Conservation (phyloP, 2,113 vertebrate species). For the Oceanodroma tethys region DNA sequence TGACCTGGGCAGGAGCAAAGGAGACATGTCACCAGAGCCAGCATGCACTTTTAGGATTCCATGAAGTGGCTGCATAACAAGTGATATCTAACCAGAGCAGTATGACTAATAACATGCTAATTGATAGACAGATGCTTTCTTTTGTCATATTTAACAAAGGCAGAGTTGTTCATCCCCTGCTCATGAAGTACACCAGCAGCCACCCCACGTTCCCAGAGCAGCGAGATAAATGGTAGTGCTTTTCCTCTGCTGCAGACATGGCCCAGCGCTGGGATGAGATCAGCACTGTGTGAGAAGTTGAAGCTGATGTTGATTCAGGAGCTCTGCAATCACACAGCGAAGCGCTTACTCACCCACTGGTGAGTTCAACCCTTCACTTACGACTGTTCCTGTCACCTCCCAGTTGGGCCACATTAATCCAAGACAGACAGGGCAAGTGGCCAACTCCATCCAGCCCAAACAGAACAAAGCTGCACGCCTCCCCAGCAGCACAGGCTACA, state of each 20-base stretch:
- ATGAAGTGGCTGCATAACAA: background rate
- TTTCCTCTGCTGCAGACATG: background rate
- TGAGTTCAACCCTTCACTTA: background rate
- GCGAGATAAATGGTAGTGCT: fast-evolving
- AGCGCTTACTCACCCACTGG: background rate
- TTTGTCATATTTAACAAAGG: background rate
- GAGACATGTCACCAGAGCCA: background rate
- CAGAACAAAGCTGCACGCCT: background rate
- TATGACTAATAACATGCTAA: background rate
- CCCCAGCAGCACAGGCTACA: background rate
- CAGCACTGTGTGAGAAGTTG: background rate
- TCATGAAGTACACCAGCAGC: background rate
- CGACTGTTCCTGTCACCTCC: background rate
- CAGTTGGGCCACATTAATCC: background rate
- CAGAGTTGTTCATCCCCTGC: background rate
- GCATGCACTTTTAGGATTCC: background rate
- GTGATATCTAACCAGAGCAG: background rate
- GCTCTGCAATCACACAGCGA: background rate
- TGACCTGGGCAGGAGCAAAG: slow-evolving; percentile 71
- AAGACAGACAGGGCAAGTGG: background rate
- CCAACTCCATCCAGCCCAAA: background rate
- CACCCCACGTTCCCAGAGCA: background rate
- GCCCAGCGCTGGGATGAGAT: background rate
- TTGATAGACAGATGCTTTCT: background rate
- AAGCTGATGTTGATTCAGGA: background rate